Evolutionary conservation across 2,797 vertebrate species (phyloP), one percentile per base, ranked within the genome.

Genomic region (Huso huso): DNA sequence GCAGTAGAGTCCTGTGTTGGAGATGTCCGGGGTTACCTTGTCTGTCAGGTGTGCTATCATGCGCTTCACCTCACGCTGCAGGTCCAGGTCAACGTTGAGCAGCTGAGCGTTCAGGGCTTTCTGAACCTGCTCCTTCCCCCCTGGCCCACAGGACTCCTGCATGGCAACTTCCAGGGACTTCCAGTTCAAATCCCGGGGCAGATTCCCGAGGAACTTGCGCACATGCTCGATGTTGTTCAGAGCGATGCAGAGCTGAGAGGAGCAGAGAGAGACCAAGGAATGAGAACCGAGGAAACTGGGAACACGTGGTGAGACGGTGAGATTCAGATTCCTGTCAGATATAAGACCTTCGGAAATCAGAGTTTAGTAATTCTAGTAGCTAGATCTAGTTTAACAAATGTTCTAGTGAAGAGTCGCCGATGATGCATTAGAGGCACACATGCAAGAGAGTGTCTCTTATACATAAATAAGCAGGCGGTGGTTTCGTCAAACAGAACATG

Each of bases 211-310:
- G 69, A 89, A 90, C 10, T 85, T 79, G 0, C 90, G 91, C 48
- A 94, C 83, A 1, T 91, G 85, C 77, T 94, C 92, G 0, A 80
- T 85, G 9, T 93, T 81, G 77, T 94, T 95, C 69, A 95, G 88
- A 51, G 86, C 90, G 8, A 93, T 81, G 55, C 92, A 95, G 70
- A 95, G 85, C 94, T 95, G 80, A 52, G 37, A 51, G 61, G 53
- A 55, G 53, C 8, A 8, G 6, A 58, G 53, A 13, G 48, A 49
- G 2, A 49, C 1, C 5, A 55, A 18, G 51, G 48, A 52, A 37
- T 1, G 7, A 6, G 37, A 15, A 12, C 37, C 53, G 53, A 37
- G 58, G 53, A 7, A n/a, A 66, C 6, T n/a, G n/a, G 49, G 37
- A 49, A 4, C 15, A 48, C 48, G 37, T 15, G 15, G 2, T 6